These are phyloP conservation scores for Luscinia luscinia DNA, from an alignment of 2,797 vertebrate species.

Conservation along the genomic window DNA sequence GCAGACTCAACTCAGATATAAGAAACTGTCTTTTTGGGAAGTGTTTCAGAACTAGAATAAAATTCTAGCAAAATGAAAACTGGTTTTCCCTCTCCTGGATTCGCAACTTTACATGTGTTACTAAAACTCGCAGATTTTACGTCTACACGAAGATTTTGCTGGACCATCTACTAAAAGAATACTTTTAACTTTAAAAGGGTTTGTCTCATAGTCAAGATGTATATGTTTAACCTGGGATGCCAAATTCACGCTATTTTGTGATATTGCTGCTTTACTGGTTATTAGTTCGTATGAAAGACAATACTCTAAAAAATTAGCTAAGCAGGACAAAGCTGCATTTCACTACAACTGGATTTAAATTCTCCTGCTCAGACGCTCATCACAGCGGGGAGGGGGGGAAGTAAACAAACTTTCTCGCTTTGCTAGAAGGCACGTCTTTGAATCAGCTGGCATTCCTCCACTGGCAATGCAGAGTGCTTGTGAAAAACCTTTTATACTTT, in stretches of 20 bases:
- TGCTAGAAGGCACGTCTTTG: background rate
- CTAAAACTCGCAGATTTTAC: background rate
- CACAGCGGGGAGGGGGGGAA: rapidly evolving
- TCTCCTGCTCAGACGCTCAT: background rate
- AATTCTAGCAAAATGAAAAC: background rate
- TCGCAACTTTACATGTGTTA: background rate
- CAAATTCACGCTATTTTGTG: too few species aligned
- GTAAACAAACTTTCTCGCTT: rapidly evolving
- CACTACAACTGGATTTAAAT: rapidly evolving
- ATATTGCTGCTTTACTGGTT: background rate
- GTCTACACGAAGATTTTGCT: background rate
- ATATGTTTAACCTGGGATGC: rapidly evolving
- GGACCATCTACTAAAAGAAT: background rate
- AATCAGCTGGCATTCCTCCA: too few species aligned
- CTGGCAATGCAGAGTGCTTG: rapidly evolving
- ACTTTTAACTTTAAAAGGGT: background rate
- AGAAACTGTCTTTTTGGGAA: background rate
- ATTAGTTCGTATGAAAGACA: rapidly evolving
- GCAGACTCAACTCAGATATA: background rate
- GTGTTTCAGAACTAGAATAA: background rate
- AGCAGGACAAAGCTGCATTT: background rate
- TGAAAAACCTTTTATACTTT: background rate
- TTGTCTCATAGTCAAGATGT: background rate
- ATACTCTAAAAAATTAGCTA: background rate
- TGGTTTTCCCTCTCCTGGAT: background rate